Evolutionary conservation across 2,888 invertebrate genomes (phyloP).

Genomic region (Eugnorisma glareosa): DNA sequence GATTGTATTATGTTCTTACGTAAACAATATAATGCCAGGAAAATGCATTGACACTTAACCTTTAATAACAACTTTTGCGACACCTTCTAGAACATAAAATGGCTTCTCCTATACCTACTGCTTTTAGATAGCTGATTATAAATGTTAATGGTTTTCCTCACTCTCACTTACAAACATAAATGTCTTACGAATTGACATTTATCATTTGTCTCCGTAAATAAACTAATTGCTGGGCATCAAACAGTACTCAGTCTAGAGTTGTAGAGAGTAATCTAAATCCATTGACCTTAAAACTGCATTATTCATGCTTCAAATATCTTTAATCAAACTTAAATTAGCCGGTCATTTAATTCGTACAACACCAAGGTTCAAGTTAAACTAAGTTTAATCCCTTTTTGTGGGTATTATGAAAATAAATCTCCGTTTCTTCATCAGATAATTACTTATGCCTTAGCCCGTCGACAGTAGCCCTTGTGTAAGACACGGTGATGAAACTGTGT

Average conservation of each 20-base stretch:
- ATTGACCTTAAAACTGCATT: constrained; percentile 15
- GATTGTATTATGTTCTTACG: not conserved
- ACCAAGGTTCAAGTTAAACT: constrained; percentile 52
- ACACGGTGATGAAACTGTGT: constrained; percentile 49
- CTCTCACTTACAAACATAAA: constrained; percentile 21
- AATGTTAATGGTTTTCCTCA: constrained; percentile 18
- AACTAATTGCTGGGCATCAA: constrained; percentile 9
- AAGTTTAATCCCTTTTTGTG: constrained; percentile 54
- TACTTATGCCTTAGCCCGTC: constrained; percentile 58
- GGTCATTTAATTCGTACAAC: constrained; percentile 17
- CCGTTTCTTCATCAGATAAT: constrained; percentile 63
- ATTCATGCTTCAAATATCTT: constrained; percentile 28
- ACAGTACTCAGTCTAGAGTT: not conserved
- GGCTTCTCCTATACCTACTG: not conserved
- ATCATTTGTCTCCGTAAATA: not conserved
- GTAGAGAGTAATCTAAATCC: not conserved
- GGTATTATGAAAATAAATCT: constrained; percentile 47
- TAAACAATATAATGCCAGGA: not conserved
- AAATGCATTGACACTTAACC: not conserved
- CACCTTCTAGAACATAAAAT: constrained; percentile 5
- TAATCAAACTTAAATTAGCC: constrained; percentile 36
- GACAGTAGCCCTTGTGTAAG: constrained; percentile 60
- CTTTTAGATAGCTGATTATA: constrained; percentile 4
- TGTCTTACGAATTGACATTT: constrained; percentile 8
- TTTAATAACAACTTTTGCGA: constrained; percentile 9